These are phyloP conservation scores for Caenorhabditis imperialis DNA, from an alignment of 2,888 invertebrate species.

Conservation along the genomic window DNA sequence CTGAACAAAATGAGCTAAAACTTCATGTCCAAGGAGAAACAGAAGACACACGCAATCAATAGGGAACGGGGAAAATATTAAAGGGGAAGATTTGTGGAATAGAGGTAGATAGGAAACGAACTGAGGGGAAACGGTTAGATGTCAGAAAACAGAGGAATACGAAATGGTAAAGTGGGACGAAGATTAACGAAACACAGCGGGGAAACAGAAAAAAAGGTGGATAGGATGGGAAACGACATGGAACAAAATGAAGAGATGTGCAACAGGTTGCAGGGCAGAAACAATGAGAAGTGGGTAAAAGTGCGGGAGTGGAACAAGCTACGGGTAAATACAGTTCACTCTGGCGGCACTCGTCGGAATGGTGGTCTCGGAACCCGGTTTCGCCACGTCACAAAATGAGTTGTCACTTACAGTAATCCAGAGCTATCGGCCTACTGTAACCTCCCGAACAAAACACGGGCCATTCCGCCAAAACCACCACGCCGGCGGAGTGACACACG, in stretches of 20 bases:
- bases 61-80: slow-evolving; percentile 11
- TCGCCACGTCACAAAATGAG: not conserved
- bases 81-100: no score
- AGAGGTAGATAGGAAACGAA: no score
- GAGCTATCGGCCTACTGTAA: no score
- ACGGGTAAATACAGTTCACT: slow-evolving; percentile 2
- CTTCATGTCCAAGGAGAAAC: slow-evolving; percentile 29
- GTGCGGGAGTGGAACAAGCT: slow-evolving; percentile 14
- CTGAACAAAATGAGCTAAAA: slow-evolving; percentile 23
- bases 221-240: slow-evolving; percentile 8
- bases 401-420: no score
- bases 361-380: slow-evolving; percentile 23
- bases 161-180: not conserved
- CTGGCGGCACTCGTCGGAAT: slow-evolving; percentile 13
- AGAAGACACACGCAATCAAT: slow-evolving; percentile 14
- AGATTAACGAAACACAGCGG: slow-evolving; percentile 3
- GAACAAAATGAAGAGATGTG: slow-evolving; percentile 3
- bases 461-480: slow-evolving; percentile 30
- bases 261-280: slow-evolving; percentile 7
- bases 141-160: slow-evolving; percentile 28
- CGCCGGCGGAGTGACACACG: slow-evolving; percentile 9
- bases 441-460: no score
- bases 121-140: not conserved
- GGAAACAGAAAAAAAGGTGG: slow-evolving; percentile 1
- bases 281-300: slow-evolving; percentile 17